Evolutionary conservation across 2,113 vertebrate genomes (phyloP).

Genomic region (Nesospiza acunhae): DNA sequence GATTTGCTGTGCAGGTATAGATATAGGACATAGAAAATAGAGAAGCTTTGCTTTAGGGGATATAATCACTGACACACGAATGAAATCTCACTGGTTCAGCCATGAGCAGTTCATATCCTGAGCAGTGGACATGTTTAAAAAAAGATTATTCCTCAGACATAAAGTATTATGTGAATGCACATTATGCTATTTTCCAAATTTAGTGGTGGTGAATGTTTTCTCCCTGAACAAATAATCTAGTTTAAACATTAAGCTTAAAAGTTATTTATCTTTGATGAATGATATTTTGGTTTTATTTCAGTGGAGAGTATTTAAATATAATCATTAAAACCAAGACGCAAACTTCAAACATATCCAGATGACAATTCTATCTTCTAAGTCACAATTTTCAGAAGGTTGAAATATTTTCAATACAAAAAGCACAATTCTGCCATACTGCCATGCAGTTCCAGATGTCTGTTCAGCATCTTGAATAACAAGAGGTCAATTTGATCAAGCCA

Average conservation of each 20-base stretch:
- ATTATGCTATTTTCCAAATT: neutral
- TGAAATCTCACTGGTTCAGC: neutral
- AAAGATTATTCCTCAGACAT: neutral
- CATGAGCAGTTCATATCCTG: neutral
- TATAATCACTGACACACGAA: neutral
- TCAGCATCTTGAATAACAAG: neutral
- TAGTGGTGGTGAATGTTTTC: neutral
- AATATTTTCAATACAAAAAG: neutral
- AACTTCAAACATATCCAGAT: neutral
- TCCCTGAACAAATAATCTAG: neutral
- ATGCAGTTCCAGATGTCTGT: neutral
- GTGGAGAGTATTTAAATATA: neutral
- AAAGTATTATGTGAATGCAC: neutral
- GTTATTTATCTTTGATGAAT: neutral
- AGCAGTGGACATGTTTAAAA: neutral
- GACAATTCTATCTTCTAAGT: neutral
- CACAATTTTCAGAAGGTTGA: neutral
- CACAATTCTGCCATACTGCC: neutral
- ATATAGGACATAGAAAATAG: neutral
- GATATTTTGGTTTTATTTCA: neutral
- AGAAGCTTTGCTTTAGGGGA: neutral
- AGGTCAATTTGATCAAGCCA: conserved; percentile 23
- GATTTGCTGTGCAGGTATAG: neutral
- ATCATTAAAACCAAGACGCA: neutral
- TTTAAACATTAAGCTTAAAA: neutral